phyloP scores from a whole-genome alignment of 1,140 invertebrate species.

The Paraescarpia echinospica region DNA sequence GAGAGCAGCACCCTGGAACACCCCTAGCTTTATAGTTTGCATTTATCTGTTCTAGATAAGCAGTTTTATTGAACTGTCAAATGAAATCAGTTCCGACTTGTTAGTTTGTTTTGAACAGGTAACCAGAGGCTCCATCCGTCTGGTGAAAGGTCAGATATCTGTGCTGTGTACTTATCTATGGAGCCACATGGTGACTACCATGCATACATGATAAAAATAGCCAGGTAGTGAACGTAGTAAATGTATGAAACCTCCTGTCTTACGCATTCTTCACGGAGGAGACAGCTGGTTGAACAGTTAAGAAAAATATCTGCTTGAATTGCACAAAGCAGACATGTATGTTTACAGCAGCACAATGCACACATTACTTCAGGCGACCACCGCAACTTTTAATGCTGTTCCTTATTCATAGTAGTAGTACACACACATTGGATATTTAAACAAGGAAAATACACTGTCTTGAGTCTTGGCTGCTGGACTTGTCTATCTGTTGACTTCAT shows the following conservation, averaged over 20 bases:
- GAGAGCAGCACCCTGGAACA: neutral
- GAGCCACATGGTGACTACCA: neutral
- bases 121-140: neutral
- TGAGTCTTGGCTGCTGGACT: neutral
- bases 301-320: neutral
- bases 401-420: neutral
- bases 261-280: neutral
- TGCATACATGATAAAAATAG: neutral
- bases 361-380: neutral
- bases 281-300: neutral
- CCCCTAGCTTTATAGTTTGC: neutral
- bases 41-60: neutral
- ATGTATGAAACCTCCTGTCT: neutral
- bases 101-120: neutral
- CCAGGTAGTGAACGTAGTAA: neutral
- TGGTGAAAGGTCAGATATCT: neutral
- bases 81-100: neutral
- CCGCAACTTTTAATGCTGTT: too few species aligned
- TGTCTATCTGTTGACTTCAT: neutral
- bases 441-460: neutral
- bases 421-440: neutral
- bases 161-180: neutral
- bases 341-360: neutral
- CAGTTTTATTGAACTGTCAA: constrained; percentile 6
- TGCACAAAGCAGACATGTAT: neutral